Evolutionary conservation across 2,113 vertebrate species (phyloP).

Genomic region (Rhinoptilus africanus): DNA sequence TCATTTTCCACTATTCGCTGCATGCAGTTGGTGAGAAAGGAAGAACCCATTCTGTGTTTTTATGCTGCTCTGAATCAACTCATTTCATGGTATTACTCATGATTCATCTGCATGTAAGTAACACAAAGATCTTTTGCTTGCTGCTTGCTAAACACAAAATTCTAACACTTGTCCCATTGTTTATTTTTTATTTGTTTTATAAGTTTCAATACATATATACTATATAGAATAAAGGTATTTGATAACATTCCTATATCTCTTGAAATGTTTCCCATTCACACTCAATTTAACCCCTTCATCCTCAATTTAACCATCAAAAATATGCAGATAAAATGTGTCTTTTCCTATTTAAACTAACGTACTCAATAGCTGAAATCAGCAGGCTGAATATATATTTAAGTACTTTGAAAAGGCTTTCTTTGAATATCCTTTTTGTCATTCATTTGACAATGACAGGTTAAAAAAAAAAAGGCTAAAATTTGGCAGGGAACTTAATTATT

Average conservation of each 20-base stretch:
- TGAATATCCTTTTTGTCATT: background rate
- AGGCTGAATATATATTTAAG: background rate
- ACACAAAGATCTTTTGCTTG: background rate
- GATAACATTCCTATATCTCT: background rate
- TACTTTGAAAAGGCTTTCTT: background rate
- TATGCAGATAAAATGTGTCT: background rate
- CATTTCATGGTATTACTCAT: background rate
- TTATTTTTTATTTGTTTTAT: background rate
- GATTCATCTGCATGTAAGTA: background rate
- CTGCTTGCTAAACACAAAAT: background rate
- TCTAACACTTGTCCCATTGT: background rate
- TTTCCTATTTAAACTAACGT: background rate
- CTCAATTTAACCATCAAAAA: background rate
- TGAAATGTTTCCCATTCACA: background rate
- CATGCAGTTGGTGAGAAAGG: background rate
- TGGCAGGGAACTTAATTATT: background rate
- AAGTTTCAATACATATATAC: background rate
- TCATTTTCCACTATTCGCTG: background rate
- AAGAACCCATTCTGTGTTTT: background rate
- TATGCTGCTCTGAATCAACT: background rate
- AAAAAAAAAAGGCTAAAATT: background rate
- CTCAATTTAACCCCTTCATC: background rate
- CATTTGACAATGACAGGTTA: background rate
- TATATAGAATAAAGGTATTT: background rate
- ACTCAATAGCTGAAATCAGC: background rate